Conservation (phyloP, 2,113 vertebrate species). For the Cygnus atratus region DNA sequence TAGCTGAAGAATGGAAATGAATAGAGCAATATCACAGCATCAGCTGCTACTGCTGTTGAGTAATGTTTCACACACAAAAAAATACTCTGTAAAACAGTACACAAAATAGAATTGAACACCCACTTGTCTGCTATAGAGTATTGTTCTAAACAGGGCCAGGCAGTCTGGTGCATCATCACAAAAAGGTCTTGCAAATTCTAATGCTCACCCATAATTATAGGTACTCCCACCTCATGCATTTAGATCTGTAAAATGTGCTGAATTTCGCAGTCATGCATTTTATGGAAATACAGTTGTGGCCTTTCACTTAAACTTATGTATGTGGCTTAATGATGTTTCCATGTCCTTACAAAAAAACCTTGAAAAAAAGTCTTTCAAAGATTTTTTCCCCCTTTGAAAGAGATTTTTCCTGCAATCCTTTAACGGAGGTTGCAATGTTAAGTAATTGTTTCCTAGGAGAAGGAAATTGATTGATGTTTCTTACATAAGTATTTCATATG, state of each 20-base stretch:
- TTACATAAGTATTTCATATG: background rate
- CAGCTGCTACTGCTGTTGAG: background rate
- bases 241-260: background rate
- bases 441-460: background rate
- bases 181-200: background rate
- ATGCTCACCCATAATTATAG: rapidly evolving
- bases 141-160: background rate
- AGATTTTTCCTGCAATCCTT: background rate
- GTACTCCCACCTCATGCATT: background rate
- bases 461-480: background rate
- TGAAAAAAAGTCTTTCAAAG: background rate
- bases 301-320: background rate
- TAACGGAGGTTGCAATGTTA: background rate
- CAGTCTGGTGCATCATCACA: background rate
- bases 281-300: background rate
- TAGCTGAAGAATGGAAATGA: background rate
- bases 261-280: background rate
- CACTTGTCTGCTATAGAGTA: background rate
- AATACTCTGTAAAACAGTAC: background rate
- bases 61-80: conserved; percentile 12
- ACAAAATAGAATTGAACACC: background rate
- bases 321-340: background rate
- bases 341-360: background rate
- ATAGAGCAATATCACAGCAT: background rate
- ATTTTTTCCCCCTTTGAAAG: background rate